Conservation (phyloP, 2,113 vertebrate species). For the Ochotona princeps region DNA sequence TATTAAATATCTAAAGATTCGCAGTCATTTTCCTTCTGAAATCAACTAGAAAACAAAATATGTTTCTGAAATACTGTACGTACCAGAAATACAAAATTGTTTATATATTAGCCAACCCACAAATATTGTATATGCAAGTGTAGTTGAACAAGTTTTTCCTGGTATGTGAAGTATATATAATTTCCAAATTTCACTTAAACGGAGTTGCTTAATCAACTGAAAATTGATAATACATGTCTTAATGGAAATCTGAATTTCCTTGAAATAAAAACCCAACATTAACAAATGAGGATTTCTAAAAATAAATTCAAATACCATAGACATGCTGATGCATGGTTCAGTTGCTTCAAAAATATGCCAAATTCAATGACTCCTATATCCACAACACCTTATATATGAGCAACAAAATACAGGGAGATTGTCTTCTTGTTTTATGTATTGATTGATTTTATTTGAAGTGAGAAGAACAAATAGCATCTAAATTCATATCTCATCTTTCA, state of each 20-base stretch:
- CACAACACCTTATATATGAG: background rate
- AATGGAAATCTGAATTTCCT: background rate
- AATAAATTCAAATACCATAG: background rate
- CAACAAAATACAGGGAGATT: background rate
- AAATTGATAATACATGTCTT: background rate
- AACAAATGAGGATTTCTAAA: background rate
- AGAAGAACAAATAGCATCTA: background rate
- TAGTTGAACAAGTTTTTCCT: background rate
- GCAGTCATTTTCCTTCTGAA: too few species aligned
- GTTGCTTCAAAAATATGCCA: background rate
- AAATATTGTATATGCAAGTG: background rate
- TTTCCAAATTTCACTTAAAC: background rate
- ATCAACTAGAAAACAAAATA: too few species aligned
- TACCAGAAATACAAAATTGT: too few species aligned
- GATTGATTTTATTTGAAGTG: slow-evolving; percentile 7
- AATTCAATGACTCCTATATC: background rate
- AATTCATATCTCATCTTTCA: slow-evolving; percentile 11
- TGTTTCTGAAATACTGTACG: too few species aligned
- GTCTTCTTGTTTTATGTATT: slow-evolving; percentile 2
- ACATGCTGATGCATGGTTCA: background rate
- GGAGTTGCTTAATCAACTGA: background rate
- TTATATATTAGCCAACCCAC: background rate
- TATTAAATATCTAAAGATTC: too few species aligned
- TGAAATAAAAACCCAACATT: background rate
- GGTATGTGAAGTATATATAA: background rate